A percentile compares a stretch with the other conserved stretches of the same genome.
These are phyloP conservation scores for Pedetes capensis DNA, from an alignment of 2,113 vertebrate genomes.

Conservation along the genomic window DNA sequence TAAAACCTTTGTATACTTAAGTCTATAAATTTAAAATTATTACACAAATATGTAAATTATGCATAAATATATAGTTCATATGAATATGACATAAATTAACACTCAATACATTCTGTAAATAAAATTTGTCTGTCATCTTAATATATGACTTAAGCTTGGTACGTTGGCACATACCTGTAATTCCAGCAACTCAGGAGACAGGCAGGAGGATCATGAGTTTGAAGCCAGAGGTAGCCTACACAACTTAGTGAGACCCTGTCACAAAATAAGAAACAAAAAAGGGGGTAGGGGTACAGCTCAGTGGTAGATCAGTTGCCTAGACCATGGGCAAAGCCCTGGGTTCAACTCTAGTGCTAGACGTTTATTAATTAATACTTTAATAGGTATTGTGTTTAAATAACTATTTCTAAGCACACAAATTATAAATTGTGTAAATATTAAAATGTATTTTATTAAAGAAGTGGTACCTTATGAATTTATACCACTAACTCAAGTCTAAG, in stretches of 20 bases:
- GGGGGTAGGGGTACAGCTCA: too few relatives aligned
- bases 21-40: background rate
- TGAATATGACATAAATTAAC: background rate
- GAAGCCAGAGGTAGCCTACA: too few relatives aligned
- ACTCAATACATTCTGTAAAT: background rate
- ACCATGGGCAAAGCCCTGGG: too few relatives aligned
- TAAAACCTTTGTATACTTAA: background rate
- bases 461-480: background rate
- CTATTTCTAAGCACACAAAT: background rate
- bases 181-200: too few relatives aligned
- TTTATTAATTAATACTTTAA: too few relatives aligned
- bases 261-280: too few relatives aligned
- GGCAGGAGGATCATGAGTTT: too few relatives aligned
- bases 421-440: background rate
- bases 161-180: too few relatives aligned
- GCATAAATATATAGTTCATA: background rate
- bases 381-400: background rate
- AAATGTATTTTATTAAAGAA: background rate
- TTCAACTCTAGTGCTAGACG: too few relatives aligned
- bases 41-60: background rate
- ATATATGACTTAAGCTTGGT: background rate
- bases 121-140: background rate
- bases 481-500: too few relatives aligned
- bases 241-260: too few relatives aligned
- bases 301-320: too few relatives aligned